These are phyloP conservation scores for Shinisaurus crocodilurus DNA, from an alignment of 2,113 vertebrate species.

Conservation along the genomic window DNA sequence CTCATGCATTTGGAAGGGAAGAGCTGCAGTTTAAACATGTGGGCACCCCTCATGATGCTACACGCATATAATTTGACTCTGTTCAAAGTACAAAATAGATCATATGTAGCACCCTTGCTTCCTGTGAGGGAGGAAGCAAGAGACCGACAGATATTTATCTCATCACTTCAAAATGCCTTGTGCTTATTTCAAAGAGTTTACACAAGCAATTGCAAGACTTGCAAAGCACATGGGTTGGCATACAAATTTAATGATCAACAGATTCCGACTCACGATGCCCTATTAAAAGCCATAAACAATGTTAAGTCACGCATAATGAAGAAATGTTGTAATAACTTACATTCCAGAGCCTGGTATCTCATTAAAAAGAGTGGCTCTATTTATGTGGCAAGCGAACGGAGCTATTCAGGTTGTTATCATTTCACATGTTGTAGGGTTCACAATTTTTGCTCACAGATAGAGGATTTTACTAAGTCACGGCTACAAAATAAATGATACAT, in stretches of 20 bases:
- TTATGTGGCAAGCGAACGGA: neutral
- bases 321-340: neutral
- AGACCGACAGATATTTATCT: conserved; percentile 6
- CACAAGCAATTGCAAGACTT: conserved; percentile 21
- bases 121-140: neutral
- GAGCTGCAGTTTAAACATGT: neutral
- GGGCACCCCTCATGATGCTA: neutral
- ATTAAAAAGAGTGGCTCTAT: conserved; percentile 17
- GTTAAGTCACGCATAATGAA: neutral
- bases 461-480: conserved; percentile 36
- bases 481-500: conserved; percentile 52
- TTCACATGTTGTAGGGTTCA: neutral
- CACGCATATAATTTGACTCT: neutral
- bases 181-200: neutral
- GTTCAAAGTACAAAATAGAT: neutral
- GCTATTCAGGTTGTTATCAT: conserved; percentile 9
- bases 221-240: neutral
- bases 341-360: conserved; percentile 12
- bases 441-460: conserved; percentile 30
- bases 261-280: neutral
- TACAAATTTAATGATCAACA: neutral
- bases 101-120: neutral
- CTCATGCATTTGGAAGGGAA: neutral
- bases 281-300: conserved; percentile 21
- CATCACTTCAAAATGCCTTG: neutral